Evolutionary conservation across 2,797 vertebrate species (phyloP).

Genomic region (Taenioides sp.): DNA sequence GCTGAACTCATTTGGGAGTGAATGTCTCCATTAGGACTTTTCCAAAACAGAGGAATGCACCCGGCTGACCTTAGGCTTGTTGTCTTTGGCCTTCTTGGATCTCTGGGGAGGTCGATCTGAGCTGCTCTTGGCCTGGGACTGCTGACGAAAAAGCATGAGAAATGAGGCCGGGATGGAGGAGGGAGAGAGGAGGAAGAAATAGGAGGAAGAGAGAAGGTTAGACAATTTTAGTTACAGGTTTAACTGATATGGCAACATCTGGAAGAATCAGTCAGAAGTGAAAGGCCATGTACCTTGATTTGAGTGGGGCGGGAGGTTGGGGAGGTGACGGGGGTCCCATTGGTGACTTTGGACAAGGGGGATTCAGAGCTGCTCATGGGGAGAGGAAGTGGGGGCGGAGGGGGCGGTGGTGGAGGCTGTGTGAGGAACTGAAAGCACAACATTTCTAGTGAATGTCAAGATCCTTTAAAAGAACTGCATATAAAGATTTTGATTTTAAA

Average conservation of each 20-base stretch:
- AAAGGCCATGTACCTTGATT: constrained; percentile 79
- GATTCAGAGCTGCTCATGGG: constrained; percentile 55
- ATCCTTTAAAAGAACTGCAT: neutral
- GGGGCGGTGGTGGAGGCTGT: constrained; percentile 65
- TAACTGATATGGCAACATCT: constrained; percentile 28
- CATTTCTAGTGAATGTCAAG: neutral
- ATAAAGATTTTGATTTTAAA: too few relatives aligned
- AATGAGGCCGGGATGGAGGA: constrained; percentile 16
- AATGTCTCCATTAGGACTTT: neutral
- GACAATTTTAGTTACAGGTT: constrained; percentile 17
- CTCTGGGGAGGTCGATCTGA: constrained; percentile 87
- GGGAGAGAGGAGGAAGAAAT: neutral
- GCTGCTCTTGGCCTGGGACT: constrained; percentile 85
- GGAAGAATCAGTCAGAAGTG: neutral
- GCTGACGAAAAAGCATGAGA: constrained; percentile 34
- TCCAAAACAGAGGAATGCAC: neutral
- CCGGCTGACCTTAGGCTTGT: constrained; percentile 85
- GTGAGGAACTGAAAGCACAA: constrained; percentile 75
- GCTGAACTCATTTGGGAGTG: neutral
- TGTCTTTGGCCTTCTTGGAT: constrained; percentile 93
- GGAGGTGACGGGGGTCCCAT: constrained; percentile 64
- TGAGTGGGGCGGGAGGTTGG: constrained; percentile 78
- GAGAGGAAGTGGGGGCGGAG: constrained; percentile 49
- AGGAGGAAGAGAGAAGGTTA: constrained; percentile 8
- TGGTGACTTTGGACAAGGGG: constrained; percentile 77